Percentiles rank a stretch among this genome's conserved stretches.
Conservation (phyloP, 2,797 vertebrate species). For the Pachyuromys duprasi region DNA sequence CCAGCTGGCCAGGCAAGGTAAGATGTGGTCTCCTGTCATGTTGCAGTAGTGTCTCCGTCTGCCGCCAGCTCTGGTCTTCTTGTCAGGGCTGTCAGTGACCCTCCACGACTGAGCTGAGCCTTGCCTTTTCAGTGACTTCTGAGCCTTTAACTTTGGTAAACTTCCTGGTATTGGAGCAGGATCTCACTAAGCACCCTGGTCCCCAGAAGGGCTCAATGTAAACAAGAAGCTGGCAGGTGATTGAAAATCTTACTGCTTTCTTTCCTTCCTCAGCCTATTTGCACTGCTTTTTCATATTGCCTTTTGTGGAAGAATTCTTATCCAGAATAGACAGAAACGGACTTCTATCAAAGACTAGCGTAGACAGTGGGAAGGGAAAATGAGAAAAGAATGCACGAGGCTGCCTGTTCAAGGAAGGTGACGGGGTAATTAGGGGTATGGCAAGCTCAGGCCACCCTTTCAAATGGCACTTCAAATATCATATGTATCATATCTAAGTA, state of each 20-base stretch:
- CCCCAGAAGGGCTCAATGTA: neutral
- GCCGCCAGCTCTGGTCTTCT: neutral
- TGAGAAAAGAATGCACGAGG: neutral
- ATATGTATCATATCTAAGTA: neutral
- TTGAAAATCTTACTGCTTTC: neutral
- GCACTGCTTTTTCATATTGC: neutral
- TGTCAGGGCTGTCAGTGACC: neutral
- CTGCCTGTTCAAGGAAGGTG: neutral
- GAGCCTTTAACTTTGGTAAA: neutral
- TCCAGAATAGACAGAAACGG: neutral
- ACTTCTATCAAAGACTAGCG: neutral
- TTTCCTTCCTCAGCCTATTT: neutral
- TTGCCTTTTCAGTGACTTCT: neutral
- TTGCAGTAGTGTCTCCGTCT: neutral
- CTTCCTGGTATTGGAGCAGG: neutral
- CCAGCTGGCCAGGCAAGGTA: constrained; percentile 94
- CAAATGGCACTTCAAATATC: too few species aligned
- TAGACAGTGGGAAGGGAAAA: neutral
- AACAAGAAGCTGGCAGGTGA: neutral
- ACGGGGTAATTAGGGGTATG: neutral
- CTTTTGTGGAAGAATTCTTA: neutral
- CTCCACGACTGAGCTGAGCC: neutral
- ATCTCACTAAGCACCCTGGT: neutral
- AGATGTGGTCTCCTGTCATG: neutral
- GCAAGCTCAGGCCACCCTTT: neutral